Evolutionary conservation across 2,797 vertebrate species (phyloP), one percentile per base, ranked within the genome.

Genomic region (Octomys mimax): DNA sequence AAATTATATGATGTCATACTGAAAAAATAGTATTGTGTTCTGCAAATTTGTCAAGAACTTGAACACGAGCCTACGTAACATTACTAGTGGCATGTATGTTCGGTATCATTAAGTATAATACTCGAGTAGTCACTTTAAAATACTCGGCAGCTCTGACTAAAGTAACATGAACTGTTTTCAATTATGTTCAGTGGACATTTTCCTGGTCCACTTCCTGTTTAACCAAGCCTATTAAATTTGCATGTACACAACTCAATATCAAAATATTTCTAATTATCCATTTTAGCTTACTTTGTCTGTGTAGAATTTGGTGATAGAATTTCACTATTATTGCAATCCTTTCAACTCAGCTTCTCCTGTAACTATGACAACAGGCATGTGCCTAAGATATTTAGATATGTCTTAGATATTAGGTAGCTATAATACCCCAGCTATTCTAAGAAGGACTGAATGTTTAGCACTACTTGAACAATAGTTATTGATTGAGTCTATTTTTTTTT

Each of bases 1-100:
- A 70, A 75, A 54, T 96, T 78, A 81, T 81, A 81, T 83, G 68
- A 93, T 94, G 95, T 70, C 46, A 14, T 52, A 57, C 95, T 95
- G 39, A 82, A 89, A 66, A 70, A 91, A 82, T 5, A 94, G 42
- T 33, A 95, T 9, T 2, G 0, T 2, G 2, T 22, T 5, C 0
- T 66, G 16, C 21, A 68, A 26, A 96, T 66, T 83, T 9, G 0
- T 4, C 61, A 73, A 83, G 61, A 91, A 22, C n/a, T n/a, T 83
- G 49, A 86, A 42, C 75, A 71, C 3, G 21, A 75, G 59, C 94
- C n/a, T 26, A 21, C 28, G 24, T 71, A 33, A n/a, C 83, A 52
- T 57, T 49, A 57, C 16, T 57, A 57, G 54, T 62, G 7, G 62
- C 14, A 22, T 31, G 19, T 21, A 46, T 28, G 71, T 68, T 46